Evolutionary conservation across 2,113 vertebrate genomes (phyloP), one percentile per base, ranked within the genome.

Genomic region (Archocentrus centrarchus): DNA sequence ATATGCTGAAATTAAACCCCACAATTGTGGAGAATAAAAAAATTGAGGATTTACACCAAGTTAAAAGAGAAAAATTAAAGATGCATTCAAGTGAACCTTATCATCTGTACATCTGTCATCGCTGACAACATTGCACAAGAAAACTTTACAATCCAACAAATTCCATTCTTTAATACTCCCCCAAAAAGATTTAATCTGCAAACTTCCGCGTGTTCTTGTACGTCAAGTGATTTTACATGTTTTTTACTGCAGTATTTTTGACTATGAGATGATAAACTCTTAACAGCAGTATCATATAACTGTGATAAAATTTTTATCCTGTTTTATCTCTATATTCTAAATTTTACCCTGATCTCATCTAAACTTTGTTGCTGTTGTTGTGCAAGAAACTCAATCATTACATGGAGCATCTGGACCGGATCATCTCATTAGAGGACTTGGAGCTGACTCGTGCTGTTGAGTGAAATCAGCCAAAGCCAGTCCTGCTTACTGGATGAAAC

Each of bases 401-500:
- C 55, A 11, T 30, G 66, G 32, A 10, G 50, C 39, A 68, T 83
- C 79, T 83, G 68, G 83, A 76, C 68, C 6, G 20, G 37, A 88
- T 83, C 77, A 27, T 47, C 77, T 85, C 58, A 79, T 86, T 66
- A 80, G 14, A 63, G 8, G 32, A 41, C 73, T 75, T 79, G 84
- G 68, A 84, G 64, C 20, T 32, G 61, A 30, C 63, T 86, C 17
- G 11, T 50, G 60, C 64, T 83, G 81, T 73, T 62, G 14, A 41
- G 17, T 75, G 60, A 61, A 73, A 59, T 66, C 13, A 5, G 70
- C 61, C 62, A 50, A 84, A 86, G 68, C 27, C 47, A 73, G 53
- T 80, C 84, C 78, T 17, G 32, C 84, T 80, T 3, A 13, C 59
- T 50, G 89, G 62, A 88, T 79, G 84, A 86, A 86, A 84, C 47